Conservation (phyloP, 2,888 invertebrate species). For the Scaptomyza parva region DNA sequence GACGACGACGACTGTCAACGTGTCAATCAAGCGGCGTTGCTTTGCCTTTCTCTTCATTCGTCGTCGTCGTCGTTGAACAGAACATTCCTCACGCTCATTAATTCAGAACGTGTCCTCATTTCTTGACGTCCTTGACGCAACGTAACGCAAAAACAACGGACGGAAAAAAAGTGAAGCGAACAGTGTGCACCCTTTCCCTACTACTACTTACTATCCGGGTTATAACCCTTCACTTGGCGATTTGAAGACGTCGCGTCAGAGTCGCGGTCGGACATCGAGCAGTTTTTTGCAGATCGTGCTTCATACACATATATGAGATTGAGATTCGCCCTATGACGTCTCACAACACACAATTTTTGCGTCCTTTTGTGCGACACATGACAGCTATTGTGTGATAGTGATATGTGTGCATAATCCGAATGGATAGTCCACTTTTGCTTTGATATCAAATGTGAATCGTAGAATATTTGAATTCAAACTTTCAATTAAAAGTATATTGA, state of each 20-base stretch:
- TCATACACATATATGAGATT: conserved; percentile 5
- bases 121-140: conserved; percentile 57
- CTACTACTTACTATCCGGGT: conserved; percentile 1
- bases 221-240: conserved; percentile 47
- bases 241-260: conserved; percentile 45
- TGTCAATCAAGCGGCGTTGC: conserved; percentile 78
- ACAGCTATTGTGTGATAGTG: conserved; percentile 53
- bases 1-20: conserved; percentile 79
- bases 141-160: too few relatives aligned
- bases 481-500: background rate
- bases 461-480: background rate
- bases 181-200: conserved; percentile 54
- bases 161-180: background rate
- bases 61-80: conserved; percentile 17
- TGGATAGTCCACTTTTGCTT: conserved; percentile 7
- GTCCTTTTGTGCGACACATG: conserved; percentile 41
- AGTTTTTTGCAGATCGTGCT: conserved; percentile 19
- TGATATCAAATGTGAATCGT: background rate
- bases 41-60: conserved; percentile 14
- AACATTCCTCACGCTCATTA: conserved; percentile 55
- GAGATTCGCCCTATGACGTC: conserved; percentile 50
- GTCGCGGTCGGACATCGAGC: conserved; percentile 19
- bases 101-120: conserved; percentile 62
- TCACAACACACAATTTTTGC: conserved; percentile 14
- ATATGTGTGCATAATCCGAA: conserved; percentile 55